phyloP scores from a whole-genome alignment of 1,140 invertebrate species.

The Lordiphosa collinella region DNA sequence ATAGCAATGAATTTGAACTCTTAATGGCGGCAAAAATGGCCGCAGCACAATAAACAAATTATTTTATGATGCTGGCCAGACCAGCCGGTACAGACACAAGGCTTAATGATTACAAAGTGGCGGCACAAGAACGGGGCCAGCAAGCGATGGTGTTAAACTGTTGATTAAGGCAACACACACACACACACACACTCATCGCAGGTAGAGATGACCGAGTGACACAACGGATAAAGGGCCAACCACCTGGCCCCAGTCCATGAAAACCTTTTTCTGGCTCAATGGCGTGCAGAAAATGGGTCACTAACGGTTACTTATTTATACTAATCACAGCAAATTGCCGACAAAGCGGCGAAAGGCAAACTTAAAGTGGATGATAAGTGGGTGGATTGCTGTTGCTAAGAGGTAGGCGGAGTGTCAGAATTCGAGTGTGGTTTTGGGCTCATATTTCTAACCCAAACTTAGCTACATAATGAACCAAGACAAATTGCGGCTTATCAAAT shows the following conservation, averaged over 20 bases:
- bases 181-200: conserved; percentile 9
- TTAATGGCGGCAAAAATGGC: conserved; percentile 53
- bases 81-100: conserved; percentile 11
- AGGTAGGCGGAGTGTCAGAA: background rate
- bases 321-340: conserved; percentile 65
- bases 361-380: background rate
- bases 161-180: conserved; percentile 46
- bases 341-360: background rate
- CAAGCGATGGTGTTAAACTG: conserved; percentile 48
- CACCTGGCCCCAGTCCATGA: conserved; percentile 25
- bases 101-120: conserved; percentile 64
- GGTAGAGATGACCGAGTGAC: background rate
- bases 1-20: conserved; percentile 64
- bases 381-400: background rate
- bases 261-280: conserved; percentile 73
- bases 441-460: too few species aligned
- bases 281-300: conserved; percentile 73
- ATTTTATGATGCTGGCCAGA: conserved; percentile 52
- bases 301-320: conserved; percentile 74
- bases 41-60: conserved; percentile 68
- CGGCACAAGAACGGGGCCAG: conserved; percentile 47
- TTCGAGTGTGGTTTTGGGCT: conserved; percentile 1
- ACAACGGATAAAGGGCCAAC: background rate
- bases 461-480: too few species aligned
- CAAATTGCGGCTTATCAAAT: background rate